A percentile compares a stretch with the other conserved stretches of the same genome.
phyloP scores from a whole-genome alignment of 2,797 vertebrate species.

The Sorex maritimensis region DNA sequence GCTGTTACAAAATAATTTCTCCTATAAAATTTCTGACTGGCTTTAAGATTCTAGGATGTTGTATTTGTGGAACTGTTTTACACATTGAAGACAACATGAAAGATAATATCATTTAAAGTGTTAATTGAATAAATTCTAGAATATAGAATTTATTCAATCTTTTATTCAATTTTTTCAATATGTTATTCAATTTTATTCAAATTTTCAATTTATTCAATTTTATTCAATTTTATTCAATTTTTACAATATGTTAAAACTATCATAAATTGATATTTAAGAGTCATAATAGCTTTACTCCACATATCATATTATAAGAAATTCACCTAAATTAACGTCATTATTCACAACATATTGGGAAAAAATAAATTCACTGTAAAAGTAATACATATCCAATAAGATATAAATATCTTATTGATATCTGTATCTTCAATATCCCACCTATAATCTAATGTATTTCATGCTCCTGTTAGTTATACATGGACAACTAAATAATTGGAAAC shows the following conservation, averaged over 20 bases:
- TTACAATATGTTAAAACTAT: background rate
- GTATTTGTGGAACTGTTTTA: background rate
- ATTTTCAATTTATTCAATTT: too few species aligned
- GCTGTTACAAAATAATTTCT: background rate
- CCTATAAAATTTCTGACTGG: background rate
- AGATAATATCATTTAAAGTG: background rate
- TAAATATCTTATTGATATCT: background rate
- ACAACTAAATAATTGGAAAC: background rate
- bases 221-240: too few species aligned
- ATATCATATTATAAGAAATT: background rate
- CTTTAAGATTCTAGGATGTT: background rate
- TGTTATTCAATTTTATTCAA: too few species aligned
- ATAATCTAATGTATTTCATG: accelerated
- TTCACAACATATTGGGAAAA: slow-evolving; percentile 29
- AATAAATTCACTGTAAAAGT: background rate
- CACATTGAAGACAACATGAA: background rate
- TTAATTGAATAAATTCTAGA: background rate
- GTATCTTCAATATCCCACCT: too few species aligned
- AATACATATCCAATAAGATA: background rate
- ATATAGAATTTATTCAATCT: background rate
- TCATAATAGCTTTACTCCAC: background rate
- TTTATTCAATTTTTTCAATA: too few species aligned
- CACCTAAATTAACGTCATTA: background rate
- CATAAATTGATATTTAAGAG: slow-evolving; percentile 2
- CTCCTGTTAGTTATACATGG: background rate